Evolutionary conservation across 2,113 vertebrate genomes (phyloP), one percentile per base, ranked within the genome.

Genomic region (Mastomys coucha): DNA sequence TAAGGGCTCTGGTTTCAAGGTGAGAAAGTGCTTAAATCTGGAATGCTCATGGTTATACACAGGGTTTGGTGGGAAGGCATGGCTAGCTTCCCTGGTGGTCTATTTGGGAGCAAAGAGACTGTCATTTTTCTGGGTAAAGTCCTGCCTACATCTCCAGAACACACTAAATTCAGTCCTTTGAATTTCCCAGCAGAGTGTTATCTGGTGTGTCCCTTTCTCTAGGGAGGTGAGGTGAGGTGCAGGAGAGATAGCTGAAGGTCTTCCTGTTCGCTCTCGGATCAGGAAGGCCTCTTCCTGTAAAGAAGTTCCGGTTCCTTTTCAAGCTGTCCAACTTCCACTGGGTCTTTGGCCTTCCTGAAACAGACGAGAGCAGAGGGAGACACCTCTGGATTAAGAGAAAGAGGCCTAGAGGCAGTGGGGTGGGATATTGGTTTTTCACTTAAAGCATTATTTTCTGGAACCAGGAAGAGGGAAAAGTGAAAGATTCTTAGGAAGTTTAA

Each of bases 261-360:
- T 22, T 84, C 56, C 90, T 51, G n/a, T 75, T 94, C 36, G 75
- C 51, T 91, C 84, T 89, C 69, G n/a, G 73, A 56, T 82, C 63
- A 87, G 93, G 87, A 97, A 92, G 73, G 65, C 78, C 20, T 84
- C 63, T 91, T 96, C 88, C 75, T 75, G 53, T 58, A 24, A 90
- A 85, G 17, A 95, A 76, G n/a, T 81, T 82, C 69, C 0, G 1
- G 95, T 72, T 98, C 91, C 84, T 94, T 95, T 95, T 76, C 92
- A 92, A 56, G 80, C 58, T 49, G 28, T 92, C 22, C 33, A 69
- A 77, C 88, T 51, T 60, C 60, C 39, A 26, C 6, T 45, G 72
- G 82, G 51, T 56, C 39, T 91, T 94, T 60, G 67, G 70, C 51
- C 80, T 89, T 42, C 86, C 49, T 91, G 75, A 45, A 85, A 95